These are phyloP conservation scores for Drosophila heteroneura DNA, from an alignment of 2,888 invertebrate species.

Conservation along the genomic window DNA sequence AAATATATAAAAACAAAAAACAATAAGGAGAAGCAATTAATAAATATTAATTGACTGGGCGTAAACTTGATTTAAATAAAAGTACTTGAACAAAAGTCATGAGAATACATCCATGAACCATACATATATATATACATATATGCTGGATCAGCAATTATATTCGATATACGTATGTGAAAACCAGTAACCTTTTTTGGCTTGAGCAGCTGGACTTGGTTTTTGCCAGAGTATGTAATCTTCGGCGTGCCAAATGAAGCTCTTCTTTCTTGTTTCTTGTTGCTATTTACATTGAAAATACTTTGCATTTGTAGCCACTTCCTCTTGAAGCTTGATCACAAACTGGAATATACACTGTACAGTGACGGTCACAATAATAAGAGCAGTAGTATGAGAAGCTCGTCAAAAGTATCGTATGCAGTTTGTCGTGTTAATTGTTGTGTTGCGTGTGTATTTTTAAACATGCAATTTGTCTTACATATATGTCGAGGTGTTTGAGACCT, in stretches of 20 bases:
- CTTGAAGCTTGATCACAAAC: neutral
- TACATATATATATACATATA: neutral
- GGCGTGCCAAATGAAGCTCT: neutral
- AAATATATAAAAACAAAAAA: neutral
- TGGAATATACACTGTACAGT: neutral
- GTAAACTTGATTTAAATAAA: constrained; percentile 39
- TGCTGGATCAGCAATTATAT: neutral
- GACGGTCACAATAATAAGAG: neutral
- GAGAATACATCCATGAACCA: neutral
- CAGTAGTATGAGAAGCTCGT: neutral
- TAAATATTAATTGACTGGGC: constrained; percentile 58
- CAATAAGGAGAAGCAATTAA: constrained; percentile 16
- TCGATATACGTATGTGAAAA: neutral
- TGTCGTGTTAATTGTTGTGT: neutral
- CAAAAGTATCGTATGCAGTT: neutral
- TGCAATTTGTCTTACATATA: neutral
- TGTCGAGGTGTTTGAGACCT: neutral
- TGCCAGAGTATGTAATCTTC: constrained; percentile 1
- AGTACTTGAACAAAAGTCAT: constrained; percentile 5
- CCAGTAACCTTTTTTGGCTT: neutral
- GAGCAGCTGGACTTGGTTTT: neutral
- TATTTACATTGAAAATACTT: constrained; percentile 12
- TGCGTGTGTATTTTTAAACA: neutral
- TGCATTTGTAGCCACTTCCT: constrained; percentile 11
- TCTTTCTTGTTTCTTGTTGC: neutral